These are phyloP conservation scores for Neolamprologus toae DNA, from an alignment of 2,113 vertebrate species.

Conservation along the genomic window DNA sequence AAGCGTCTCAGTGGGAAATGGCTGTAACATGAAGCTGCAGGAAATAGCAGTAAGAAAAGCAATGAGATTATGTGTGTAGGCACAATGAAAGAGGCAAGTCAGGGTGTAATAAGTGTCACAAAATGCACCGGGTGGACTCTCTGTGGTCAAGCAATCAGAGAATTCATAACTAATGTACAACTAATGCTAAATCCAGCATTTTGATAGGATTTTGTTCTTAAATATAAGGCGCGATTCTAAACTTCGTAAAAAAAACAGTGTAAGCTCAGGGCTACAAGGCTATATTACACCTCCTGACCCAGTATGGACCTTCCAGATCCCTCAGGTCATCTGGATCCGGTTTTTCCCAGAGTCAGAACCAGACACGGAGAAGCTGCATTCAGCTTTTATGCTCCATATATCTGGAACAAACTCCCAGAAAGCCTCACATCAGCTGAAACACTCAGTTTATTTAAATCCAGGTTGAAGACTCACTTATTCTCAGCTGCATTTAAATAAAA, in stretches of 20 bases:
- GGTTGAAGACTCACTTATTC: not conserved
- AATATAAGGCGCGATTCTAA: not conserved
- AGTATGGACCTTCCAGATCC: not conserved
- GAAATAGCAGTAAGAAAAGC: conserved; percentile 36
- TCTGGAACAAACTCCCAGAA: not conserved
- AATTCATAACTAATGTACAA: not conserved
- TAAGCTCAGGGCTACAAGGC: not conserved
- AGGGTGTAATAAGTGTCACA: not conserved
- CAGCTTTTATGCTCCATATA: not conserved
- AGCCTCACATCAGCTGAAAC: not conserved
- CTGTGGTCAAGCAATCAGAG: not conserved
- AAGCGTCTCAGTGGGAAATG: conserved; percentile 24
- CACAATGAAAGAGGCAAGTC: conserved; percentile 22
- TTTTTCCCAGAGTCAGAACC: not conserved
- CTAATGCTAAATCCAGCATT: not conserved
- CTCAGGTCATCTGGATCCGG: fast-evolving
- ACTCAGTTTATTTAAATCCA: not conserved
- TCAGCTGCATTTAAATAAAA: fast-evolving
- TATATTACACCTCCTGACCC: not conserved
- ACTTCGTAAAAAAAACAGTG: not conserved
- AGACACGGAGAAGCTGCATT: not conserved
- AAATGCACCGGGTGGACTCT: not conserved
- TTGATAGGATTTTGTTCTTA: fast-evolving
- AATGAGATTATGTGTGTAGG: conserved; percentile 12
- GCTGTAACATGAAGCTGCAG: conserved; percentile 34